These are phyloP conservation scores for Myocastor coypus DNA, from an alignment of 2,113 vertebrate genomes.

Conservation along the genomic window DNA sequence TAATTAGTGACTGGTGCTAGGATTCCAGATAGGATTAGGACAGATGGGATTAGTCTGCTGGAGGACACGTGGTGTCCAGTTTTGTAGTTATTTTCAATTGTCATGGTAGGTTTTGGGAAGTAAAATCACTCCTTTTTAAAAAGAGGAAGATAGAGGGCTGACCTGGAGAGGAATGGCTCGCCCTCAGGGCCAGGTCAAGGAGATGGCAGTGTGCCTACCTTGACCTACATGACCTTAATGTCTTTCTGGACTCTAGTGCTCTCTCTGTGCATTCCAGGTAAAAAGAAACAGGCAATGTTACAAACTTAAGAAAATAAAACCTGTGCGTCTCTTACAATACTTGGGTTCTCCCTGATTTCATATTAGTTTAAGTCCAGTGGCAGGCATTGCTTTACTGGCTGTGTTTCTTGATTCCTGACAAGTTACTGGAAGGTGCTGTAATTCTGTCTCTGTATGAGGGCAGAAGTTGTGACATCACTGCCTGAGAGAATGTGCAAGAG, in stretches of 20 bases:
- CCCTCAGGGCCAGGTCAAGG: neutral
- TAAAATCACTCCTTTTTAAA: neutral
- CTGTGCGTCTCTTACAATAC: neutral
- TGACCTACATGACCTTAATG: neutral
- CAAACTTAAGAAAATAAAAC: neutral
- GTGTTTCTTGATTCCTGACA: conserved; percentile 11
- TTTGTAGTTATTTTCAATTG: conserved; percentile 44
- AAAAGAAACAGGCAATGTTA: neutral
- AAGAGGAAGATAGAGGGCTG: neutral
- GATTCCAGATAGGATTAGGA: conserved; percentile 22
- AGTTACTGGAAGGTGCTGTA: conserved; percentile 31
- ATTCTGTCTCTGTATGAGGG: conserved; percentile 37
- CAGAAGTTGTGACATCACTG: conserved; percentile 29
- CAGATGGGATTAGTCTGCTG: neutral
- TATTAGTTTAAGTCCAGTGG: neutral
- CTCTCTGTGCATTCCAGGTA: neutral
- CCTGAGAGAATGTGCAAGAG: conserved; percentile 45
- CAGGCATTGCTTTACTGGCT: neutral
- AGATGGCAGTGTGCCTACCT: neutral
- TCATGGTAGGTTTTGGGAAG: neutral
- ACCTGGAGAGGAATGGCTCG: neutral
- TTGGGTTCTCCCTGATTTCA: neutral
- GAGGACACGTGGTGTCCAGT: neutral
- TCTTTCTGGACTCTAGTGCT: neutral
- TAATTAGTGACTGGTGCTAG: conserved; percentile 29